These are phyloP conservation scores for Poecilia picta DNA, from an alignment of 2,797 vertebrate species.

Conservation along the genomic window DNA sequence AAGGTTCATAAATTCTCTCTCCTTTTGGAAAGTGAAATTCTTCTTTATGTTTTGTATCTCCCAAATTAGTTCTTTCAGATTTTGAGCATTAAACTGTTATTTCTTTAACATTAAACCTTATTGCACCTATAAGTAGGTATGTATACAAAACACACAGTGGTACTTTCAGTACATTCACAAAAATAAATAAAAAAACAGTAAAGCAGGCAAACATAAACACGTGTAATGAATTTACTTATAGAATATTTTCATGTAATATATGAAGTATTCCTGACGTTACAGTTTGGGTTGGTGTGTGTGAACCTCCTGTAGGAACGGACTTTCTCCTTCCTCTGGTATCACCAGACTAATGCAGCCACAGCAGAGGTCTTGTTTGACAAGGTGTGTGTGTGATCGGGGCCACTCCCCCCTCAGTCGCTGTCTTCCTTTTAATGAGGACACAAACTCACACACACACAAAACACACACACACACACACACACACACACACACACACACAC, in stretches of 20 bases:
- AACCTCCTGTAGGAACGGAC: neutral
- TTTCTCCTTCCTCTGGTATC: slow-evolving; percentile 24
- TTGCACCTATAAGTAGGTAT: neutral
- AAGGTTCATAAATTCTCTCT: slow-evolving; percentile 3
- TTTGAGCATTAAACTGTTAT: neutral
- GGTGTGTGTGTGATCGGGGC: slow-evolving; percentile 67
- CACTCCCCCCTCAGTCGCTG: slow-evolving; percentile 49
- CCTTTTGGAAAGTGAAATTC: slow-evolving; percentile 10
- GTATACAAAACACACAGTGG: neutral
- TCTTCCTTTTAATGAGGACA: slow-evolving; percentile 74
- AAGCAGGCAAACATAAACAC: neutral
- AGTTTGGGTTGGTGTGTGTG: neutral
- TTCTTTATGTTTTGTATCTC: slow-evolving; percentile 1
- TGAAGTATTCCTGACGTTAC: neutral
- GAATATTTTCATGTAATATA: neutral
- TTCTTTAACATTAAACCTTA: neutral
- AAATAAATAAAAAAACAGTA: neutral
- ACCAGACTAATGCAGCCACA: slow-evolving; percentile 54
- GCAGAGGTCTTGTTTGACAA: slow-evolving; percentile 73
- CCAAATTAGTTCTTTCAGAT: neutral
- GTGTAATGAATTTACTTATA: neutral
- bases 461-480: slow-evolving; percentile 43
- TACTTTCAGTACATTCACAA: neutral
- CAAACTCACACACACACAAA: slow-evolving; percentile 41
- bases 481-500: slow-evolving; percentile 40